Conservation (phyloP, 2,888 invertebrate species). For the Fissipunctia ypsillon region DNA sequence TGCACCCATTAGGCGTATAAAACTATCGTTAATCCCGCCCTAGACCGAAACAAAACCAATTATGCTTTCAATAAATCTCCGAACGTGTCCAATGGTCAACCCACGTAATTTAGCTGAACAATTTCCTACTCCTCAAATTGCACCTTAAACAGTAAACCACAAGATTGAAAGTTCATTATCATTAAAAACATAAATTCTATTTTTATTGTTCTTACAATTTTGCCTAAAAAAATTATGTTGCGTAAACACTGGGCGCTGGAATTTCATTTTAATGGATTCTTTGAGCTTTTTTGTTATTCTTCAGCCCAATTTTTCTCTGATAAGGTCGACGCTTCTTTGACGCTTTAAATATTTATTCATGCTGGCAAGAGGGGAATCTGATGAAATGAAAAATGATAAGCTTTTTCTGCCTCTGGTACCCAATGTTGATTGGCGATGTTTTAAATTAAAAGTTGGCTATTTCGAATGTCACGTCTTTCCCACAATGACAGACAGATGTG, state of each 20-base stretch:
- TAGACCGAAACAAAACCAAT: constrained; percentile 86
- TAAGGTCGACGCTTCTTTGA: constrained; percentile 38
- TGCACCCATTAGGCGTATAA: constrained; percentile 82
- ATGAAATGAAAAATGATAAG: constrained; percentile 46
- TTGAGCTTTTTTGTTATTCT: constrained; percentile 51
- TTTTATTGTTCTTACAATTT: constrained; percentile 65
- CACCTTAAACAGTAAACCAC: constrained; percentile 43
- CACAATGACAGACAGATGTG: constrained; percentile 23
- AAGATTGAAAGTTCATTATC: constrained; percentile 55
- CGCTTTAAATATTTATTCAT: constrained; percentile 43
- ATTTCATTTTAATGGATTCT: constrained; percentile 53
- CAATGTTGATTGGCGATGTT: constrained; percentile 39
- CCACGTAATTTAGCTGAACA: constrained; percentile 68
- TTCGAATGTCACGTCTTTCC: constrained; percentile 26
- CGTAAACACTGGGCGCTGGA: constrained; percentile 62
- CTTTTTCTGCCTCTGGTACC: constrained; percentile 23
- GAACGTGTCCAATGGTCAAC: constrained; percentile 74
- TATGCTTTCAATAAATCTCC: constrained; percentile 85
- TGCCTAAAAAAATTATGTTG: constrained; percentile 65
- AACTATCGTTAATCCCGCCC: constrained; percentile 83
- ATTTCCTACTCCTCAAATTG: constrained; percentile 44
- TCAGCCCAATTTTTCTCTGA: constrained; percentile 33
- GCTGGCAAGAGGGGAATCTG: constrained; percentile 26
- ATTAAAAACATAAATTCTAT: constrained; percentile 58
- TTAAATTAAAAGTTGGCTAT: constrained; percentile 50